Evolutionary conservation across 2,888 invertebrate genomes (phyloP).

Genomic region (Cyaniris semiargus): DNA sequence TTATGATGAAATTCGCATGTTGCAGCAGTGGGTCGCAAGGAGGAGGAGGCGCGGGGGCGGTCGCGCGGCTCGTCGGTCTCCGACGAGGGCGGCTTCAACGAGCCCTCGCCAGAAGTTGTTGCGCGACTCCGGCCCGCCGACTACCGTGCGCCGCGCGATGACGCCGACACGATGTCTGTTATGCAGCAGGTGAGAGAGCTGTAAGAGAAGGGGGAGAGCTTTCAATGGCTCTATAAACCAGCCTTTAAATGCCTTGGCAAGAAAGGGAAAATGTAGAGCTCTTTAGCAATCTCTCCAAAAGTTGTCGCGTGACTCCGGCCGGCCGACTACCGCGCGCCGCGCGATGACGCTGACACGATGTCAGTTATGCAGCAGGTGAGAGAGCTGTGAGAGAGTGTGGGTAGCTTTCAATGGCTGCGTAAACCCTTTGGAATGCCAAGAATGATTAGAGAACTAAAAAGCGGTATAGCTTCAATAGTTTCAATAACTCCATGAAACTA

Average conservation of each 20-base stretch:
- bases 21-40: slow-evolving; percentile 73
- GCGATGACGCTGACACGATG: slow-evolving; percentile 70
- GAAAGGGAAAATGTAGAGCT: no score
- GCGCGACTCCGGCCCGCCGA: slow-evolving; percentile 78
- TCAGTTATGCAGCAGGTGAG: slow-evolving; percentile 72
- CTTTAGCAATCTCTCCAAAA: slow-evolving; percentile 78
- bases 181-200: slow-evolving; percentile 63
- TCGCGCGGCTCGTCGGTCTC: slow-evolving; percentile 85
- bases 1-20: not conserved
- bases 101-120: slow-evolving; percentile 85
- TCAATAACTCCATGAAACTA: no score
- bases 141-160: slow-evolving; percentile 64
- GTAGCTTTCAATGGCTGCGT: not conserved
- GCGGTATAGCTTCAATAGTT: no score
- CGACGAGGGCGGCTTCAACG: slow-evolving; percentile 87
- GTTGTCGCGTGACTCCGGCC: slow-evolving; percentile 81
- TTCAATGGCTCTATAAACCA: not conserved
- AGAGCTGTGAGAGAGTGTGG: not conserved
- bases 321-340: slow-evolving; percentile 67
- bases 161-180: slow-evolving; percentile 72
- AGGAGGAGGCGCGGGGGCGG: slow-evolving; percentile 80
- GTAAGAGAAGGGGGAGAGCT: not conserved
- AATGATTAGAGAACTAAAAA: no score
- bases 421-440: no score
- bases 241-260: no score